These are phyloP conservation scores for Phenganax marumi DNA, from an alignment of 92 coral and sea anemone genomes.

Conservation along the genomic window DNA sequence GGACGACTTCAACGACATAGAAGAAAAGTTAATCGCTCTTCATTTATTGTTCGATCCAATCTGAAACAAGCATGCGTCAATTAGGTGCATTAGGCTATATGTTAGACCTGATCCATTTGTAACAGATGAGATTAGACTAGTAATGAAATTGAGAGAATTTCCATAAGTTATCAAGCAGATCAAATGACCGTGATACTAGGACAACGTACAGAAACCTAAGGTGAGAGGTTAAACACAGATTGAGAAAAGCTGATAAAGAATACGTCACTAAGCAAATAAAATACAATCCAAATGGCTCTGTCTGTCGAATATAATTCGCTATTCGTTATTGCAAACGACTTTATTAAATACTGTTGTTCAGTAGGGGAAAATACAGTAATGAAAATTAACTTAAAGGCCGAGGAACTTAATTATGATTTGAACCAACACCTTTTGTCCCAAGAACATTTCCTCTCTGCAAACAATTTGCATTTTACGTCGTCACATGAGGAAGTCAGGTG, in stretches of 20 bases:
- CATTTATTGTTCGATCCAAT: neutral
- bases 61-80: slow-evolving; percentile 51
- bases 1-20: slow-evolving; percentile 47
- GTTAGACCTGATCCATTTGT: slow-evolving; percentile 50
- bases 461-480: slow-evolving; percentile 46
- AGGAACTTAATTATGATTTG: slow-evolving; percentile 41
- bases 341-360: slow-evolving; percentile 34
- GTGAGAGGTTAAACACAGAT: slow-evolving; percentile 52
- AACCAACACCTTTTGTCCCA: slow-evolving; percentile 48
- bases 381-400: slow-evolving; percentile 35
- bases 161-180: slow-evolving; percentile 47
- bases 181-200: slow-evolving; percentile 52
- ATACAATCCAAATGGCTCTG: slow-evolving; percentile 52
- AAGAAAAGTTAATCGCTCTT: slow-evolving; percentile 52
- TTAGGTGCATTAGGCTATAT: slow-evolving; percentile 35
- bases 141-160: slow-evolving; percentile 50
- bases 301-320: slow-evolving; percentile 54
- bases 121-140: slow-evolving; percentile 36
- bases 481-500: slow-evolving; percentile 39
- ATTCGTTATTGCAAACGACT: slow-evolving; percentile 38
- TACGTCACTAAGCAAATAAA: slow-evolving; percentile 37
- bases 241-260: slow-evolving; percentile 48
- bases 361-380: slow-evolving; percentile 34
- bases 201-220: slow-evolving; percentile 47
- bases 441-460: slow-evolving; percentile 39